Base-by-base conservation (phyloP, 2,113 vertebrate genomes). In the Gymnorhina tibicen region DNA sequence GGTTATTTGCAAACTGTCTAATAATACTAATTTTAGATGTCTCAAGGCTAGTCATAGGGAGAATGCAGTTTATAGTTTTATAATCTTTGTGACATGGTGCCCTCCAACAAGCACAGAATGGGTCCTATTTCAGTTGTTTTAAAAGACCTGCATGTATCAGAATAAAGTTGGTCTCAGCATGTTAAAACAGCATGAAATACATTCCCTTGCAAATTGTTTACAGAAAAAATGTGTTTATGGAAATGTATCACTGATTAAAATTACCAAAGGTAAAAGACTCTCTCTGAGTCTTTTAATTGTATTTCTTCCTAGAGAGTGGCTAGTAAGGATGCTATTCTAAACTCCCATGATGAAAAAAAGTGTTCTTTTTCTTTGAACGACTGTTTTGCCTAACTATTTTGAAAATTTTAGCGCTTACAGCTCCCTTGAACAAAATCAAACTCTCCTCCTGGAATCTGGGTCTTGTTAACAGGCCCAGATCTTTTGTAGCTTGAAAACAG, bases 121-220 rank as follows among this genome's bases (percentile, higher is more conserved):
- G 66, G 97, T 98, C 96, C 90, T 93, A 66, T 98, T 97, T 97
- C 92, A 95, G 89, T 87, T 83, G 85, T 66, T 72, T 98, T 97
- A 96, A 97, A 97, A 97, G 91, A 96, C 78, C 89, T 97, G 97
- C 97, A 97, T 91, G 95, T 91, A 97, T 96, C 95, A 96, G 92
- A 97, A 97, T 68, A 94, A 97, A 97, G 94, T 96, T 87, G 24
- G 73, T 96, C 94, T 95, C 96, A 95, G 96, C 97, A 97, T 95
- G 96, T 94, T 97, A 95, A 95, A 97, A 87, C 97, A 98, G 96
- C 96, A 79, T 95, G 97, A 97, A 95, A 96, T 91, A 97, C 95
- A 96, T 97, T 97, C 90, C 79, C 94, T 95, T 96, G 96, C 97
- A 98, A 98, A 98, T 95, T 98, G 95, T 98, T 97, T 97, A 95